A percentile compares a stretch with the other conserved stretches of the same genome.
These are phyloP conservation scores for Vultur gryphus DNA, from an alignment of 2,797 vertebrate genomes.

Conservation along the genomic window DNA sequence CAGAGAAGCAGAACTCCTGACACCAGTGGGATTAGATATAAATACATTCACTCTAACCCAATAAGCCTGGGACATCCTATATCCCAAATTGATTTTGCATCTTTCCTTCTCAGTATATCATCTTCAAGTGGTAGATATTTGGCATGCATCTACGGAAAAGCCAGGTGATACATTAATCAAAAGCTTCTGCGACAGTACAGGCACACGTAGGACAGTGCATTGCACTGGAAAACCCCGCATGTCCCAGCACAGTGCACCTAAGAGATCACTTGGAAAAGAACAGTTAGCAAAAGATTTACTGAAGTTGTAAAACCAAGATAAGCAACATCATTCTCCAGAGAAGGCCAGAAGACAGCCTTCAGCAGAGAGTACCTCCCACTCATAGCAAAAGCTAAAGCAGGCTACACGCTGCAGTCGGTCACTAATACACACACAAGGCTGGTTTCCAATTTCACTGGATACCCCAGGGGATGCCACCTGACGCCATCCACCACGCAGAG, in stretches of 20 bases:
- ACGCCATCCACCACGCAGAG: background rate
- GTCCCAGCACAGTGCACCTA: background rate
- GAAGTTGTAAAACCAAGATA: background rate
- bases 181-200: background rate
- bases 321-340: background rate
- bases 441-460: background rate
- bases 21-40: background rate
- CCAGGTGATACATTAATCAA: background rate
- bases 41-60: background rate
- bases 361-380: background rate
- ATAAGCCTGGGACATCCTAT: background rate
- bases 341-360: background rate
- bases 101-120: background rate
- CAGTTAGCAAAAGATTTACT: background rate
- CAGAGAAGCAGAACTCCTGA: background rate
- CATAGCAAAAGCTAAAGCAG: background rate
- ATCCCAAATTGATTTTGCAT: background rate
- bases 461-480: background rate
- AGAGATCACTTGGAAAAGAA: background rate
- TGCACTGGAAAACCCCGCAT: background rate
- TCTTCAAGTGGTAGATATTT: background rate
- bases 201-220: background rate
- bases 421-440: background rate
- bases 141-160: background rate
- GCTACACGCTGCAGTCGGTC: background rate